Conservation (phyloP, 2,113 vertebrate genomes). For the Gadus chalcogrammus region DNA sequence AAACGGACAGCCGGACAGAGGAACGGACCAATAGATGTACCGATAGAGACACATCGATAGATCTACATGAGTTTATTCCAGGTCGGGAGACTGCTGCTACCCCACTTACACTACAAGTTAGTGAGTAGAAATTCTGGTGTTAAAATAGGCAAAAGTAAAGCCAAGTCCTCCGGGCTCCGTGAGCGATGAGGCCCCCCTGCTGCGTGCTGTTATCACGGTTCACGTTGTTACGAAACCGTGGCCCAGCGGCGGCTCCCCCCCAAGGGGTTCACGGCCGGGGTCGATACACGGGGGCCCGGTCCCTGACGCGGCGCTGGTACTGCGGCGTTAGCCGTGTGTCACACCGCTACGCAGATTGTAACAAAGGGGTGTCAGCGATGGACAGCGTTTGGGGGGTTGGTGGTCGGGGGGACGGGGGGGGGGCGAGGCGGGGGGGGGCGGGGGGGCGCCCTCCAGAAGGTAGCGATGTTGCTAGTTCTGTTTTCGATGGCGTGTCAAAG, state of each 20-base stretch:
- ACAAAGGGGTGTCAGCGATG: constrained; percentile 55
- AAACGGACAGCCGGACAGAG: background rate
- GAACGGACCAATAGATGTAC: background rate
- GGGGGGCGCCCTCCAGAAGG: background rate
- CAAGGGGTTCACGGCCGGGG: constrained; percentile 23
- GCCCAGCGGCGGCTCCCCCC: background rate
- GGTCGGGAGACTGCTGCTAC: too few relatives aligned
- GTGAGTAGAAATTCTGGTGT: too few relatives aligned
- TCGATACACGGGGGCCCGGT: background rate
- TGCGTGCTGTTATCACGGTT: too few relatives aligned
- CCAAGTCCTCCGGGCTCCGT: too few relatives aligned
- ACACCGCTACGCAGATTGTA: constrained; percentile 65
- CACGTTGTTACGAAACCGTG: too few relatives aligned
- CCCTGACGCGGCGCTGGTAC: too few relatives aligned
- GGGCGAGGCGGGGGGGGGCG: background rate
- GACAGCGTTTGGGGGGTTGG: constrained; percentile 1
- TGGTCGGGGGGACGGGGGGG: background rate
- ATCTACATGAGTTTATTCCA: background rate
- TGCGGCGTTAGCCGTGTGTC: constrained; percentile 52
- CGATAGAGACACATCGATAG: background rate
- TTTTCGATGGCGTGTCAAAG: constrained; percentile 29
- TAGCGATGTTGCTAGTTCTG: background rate
- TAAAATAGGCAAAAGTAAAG: too few relatives aligned
- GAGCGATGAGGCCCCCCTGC: too few relatives aligned
- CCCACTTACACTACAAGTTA: too few relatives aligned